Evolutionary conservation across 2,888 invertebrate species (phyloP).

Genomic region (Neocrepidodera transversa): DNA sequence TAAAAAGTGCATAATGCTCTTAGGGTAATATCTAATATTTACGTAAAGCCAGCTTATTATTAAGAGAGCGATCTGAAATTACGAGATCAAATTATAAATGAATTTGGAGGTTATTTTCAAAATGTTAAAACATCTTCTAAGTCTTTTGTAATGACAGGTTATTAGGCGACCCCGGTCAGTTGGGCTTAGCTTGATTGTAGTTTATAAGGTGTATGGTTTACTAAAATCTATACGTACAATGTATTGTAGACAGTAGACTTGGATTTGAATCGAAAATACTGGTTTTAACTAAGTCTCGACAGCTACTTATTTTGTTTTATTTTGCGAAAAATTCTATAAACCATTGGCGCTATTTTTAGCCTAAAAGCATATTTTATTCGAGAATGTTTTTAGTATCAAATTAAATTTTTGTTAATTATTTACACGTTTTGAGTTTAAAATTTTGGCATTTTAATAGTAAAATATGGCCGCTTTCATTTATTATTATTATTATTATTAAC

Average conservation of each 20-base stretch:
- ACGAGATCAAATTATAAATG: constrained; percentile 56
- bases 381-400: too few species aligned
- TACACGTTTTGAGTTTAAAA: too few species aligned
- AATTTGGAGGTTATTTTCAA: constrained; percentile 56
- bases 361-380: too few species aligned
- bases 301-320: background rate
- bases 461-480: too few species aligned
- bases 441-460: too few species aligned
- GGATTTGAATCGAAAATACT: constrained; percentile 25
- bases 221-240: constrained; percentile 1
- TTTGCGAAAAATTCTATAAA: too few species aligned
- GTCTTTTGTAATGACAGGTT: constrained; percentile 58
- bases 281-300: constrained; percentile 14
- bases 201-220: constrained; percentile 7
- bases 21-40: constrained; percentile 39
- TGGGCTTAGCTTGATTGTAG: constrained; percentile 25
- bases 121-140: constrained; percentile 52
- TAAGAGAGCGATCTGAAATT: constrained; percentile 41
- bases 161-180: constrained; percentile 21
- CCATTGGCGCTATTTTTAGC: too few species aligned
- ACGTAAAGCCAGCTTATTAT: constrained; percentile 40
- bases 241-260: too few species aligned
- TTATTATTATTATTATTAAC: too few species aligned
- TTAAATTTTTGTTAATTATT: too few species aligned
- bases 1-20: constrained; percentile 33